A percentile compares a stretch with the other conserved stretches of the same genome.
Conservation (phyloP, 2,113 vertebrate genomes). For the Poecile atricapillus region DNA sequence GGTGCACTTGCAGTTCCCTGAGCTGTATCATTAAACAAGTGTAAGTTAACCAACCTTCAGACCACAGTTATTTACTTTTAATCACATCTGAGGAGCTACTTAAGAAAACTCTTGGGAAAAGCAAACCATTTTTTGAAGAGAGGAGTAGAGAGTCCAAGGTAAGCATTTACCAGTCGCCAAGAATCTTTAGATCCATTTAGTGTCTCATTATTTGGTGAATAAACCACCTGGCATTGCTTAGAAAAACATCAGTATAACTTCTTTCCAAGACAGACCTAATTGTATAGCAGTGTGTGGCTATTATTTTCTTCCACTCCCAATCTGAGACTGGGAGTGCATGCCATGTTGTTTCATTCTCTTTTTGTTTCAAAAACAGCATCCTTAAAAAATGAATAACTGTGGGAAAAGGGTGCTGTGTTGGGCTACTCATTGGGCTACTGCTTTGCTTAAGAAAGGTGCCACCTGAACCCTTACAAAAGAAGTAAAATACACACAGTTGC, state of each 20-base stretch:
- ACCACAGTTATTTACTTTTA: conserved; percentile 1
- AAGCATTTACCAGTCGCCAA: neutral
- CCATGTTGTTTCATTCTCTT: neutral
- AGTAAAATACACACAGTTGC: neutral
- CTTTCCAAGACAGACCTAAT: neutral
- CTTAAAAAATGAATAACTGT: neutral
- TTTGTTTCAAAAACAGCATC: neutral
- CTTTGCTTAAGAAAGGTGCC: neutral
- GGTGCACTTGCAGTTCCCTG: neutral
- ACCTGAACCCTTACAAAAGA: neutral
- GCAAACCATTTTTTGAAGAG: conserved; percentile 26
- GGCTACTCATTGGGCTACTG: neutral
- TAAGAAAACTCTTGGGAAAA: conserved; percentile 35
- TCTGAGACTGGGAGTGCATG: neutral
- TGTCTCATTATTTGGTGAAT: conserved; percentile 46
- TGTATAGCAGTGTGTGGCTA: neutral
- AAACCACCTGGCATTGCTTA: conserved; percentile 5
- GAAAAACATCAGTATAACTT: neutral
- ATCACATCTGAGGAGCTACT: conserved; percentile 31
- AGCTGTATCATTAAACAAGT: neutral
- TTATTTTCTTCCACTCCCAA: neutral
- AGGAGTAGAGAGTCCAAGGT: neutral
- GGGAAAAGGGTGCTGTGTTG: neutral
- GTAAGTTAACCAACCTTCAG: neutral
- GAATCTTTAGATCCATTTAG: conserved; percentile 43